Percentiles rank a stretch among this genome's conserved stretches.
Conservation (phyloP, 35 echinoderm and acorn worm genomes). For the Eucidaris tribuloides region DNA sequence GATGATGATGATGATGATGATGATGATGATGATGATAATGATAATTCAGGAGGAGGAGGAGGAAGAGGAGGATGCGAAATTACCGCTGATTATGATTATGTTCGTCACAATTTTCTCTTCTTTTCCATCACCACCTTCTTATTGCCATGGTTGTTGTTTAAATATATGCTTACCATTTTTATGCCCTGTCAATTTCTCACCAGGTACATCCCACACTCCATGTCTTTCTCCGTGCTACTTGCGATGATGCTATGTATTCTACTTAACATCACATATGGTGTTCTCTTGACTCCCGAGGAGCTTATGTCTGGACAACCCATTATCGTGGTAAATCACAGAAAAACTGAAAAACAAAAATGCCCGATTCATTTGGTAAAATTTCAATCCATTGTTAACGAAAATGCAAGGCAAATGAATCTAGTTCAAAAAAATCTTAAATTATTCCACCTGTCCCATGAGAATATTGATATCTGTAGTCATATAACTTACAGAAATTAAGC, state of each 20-base stretch:
- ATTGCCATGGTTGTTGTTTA: not conserved
- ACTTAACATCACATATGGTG: slow-evolving; percentile 10
- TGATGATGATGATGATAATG: no score
- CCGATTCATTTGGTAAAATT: not conserved
- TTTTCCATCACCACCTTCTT: not conserved
- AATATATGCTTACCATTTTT: not conserved
- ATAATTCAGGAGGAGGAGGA: no score
- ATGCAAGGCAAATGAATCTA: not conserved
- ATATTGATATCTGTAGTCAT: not conserved
- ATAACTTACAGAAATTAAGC: not conserved
- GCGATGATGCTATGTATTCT: slow-evolving; percentile 24
- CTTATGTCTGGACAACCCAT: not conserved
- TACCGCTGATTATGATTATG: not conserved
- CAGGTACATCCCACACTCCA: slow-evolving; percentile 34
- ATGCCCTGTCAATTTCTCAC: not conserved
- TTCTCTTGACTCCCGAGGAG: slow-evolving; percentile 23
- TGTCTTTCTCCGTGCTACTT: slow-evolving; percentile 24
- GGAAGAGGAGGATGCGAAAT: no score
- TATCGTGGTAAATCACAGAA: slow-evolving; percentile 7
- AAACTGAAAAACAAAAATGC: not conserved
- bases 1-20: no score
- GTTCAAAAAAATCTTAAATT: not conserved
- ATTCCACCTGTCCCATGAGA: not conserved
- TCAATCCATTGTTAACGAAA: not conserved
- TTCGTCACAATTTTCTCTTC: not conserved